phyloP scores from a whole-genome alignment of 2,113 vertebrate species.

The Notarius lentiginosus region DNA sequence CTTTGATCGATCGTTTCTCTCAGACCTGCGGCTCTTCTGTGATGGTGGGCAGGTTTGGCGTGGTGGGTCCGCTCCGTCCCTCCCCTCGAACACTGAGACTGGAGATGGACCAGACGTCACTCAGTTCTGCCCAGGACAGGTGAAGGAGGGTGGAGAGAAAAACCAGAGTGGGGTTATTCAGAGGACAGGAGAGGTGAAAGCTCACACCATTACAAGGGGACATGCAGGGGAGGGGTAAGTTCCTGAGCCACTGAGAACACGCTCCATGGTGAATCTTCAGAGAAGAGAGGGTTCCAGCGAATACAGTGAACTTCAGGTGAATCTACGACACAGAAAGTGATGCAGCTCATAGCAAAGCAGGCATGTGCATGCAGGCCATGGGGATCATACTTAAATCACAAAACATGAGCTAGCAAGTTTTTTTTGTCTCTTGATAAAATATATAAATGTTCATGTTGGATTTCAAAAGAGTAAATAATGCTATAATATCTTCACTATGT shows the following conservation, averaged over 20 bases:
- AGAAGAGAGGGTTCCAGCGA: slow-evolving; percentile 67
- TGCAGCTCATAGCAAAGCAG: slow-evolving; percentile 15
- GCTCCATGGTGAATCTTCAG: slow-evolving; percentile 57
- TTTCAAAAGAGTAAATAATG: background rate
- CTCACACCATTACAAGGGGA: slow-evolving; percentile 44
- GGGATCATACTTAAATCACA: background rate
- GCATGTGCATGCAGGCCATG: background rate
- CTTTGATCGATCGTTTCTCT: background rate
- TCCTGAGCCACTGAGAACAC: slow-evolving; percentile 63
- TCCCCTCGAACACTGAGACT: slow-evolving; percentile 66
- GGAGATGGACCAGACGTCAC: slow-evolving; percentile 78
- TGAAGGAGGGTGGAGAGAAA: slow-evolving; percentile 10
- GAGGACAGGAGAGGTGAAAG: background rate
- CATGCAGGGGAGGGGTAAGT: slow-evolving; percentile 57
- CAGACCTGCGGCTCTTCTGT: slow-evolving; percentile 64
- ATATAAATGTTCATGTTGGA: background rate
- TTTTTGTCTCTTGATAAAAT: background rate
- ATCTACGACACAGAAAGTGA: slow-evolving; percentile 64
- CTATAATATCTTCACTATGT: background rate
- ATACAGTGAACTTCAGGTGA: slow-evolving; percentile 62
- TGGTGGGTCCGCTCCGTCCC: slow-evolving; percentile 57
- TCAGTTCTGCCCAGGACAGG: slow-evolving; percentile 67
- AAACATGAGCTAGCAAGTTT: too few species aligned
- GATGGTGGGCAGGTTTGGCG: slow-evolving; percentile 70
- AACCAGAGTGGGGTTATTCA: slow-evolving; percentile 16